Evolutionary conservation across 2,888 invertebrate species (phyloP).

Genomic region (Tetanocera ferruginea): DNA sequence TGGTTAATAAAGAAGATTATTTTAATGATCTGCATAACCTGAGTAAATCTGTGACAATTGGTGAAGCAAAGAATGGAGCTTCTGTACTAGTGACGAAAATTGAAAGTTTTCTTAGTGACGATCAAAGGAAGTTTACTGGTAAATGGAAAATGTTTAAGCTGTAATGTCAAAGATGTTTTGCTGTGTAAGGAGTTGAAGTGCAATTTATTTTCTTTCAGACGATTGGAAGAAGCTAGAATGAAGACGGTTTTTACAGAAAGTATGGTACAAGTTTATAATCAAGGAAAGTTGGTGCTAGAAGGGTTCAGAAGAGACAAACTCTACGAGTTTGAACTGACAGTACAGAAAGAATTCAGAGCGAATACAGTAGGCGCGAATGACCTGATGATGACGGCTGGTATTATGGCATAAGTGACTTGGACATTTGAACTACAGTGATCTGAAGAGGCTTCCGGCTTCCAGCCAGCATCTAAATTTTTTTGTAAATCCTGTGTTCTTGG

Average conservation of each 20-base stretch:
- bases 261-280: background rate
- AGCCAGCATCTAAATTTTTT: background rate
- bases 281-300: background rate
- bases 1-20: background rate
- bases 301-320: background rate
- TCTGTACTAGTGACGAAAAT: background rate
- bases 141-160: background rate
- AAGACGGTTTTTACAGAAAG: background rate
- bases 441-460: background rate
- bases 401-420: background rate
- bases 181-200: background rate
- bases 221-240: constrained; percentile 1
- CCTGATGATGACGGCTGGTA: no score
- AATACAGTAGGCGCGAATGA: background rate
- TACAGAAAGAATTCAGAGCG: background rate
- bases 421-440: background rate
- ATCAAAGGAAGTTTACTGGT: background rate
- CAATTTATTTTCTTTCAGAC: background rate
- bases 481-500: background rate
- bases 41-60: background rate
- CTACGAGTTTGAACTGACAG: background rate
- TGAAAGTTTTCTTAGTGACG: no score
- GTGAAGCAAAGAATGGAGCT: constrained; percentile 13
- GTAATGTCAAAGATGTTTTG: background rate
- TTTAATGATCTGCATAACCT: background rate